Conservation (phyloP, 2,113 vertebrate species). For the Ammospiza nelsoni region DNA sequence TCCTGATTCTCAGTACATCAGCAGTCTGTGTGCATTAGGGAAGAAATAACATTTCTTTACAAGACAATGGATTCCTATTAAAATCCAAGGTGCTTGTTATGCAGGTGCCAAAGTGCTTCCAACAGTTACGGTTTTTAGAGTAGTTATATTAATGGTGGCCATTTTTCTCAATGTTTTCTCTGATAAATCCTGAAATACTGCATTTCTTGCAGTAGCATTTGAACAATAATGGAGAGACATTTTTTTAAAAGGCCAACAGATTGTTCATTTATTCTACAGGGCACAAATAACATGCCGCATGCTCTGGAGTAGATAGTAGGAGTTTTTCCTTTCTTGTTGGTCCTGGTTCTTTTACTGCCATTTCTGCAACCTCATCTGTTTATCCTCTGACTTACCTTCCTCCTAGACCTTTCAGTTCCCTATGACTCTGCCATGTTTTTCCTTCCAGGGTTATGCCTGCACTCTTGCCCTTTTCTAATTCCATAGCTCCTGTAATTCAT, state of each 20-base stretch:
- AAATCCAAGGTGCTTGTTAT: neutral
- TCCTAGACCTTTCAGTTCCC: neutral
- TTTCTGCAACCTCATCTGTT: neutral
- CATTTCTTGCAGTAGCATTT: neutral
- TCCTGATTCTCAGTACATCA: constrained; percentile 7
- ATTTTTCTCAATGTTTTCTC: neutral
- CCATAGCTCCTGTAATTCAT: neutral
- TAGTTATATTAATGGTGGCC: neutral
- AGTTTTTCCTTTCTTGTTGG: neutral
- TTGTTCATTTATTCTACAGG: neutral
- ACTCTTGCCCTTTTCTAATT: neutral
- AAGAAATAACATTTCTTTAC: neutral
- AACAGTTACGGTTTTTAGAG: neutral
- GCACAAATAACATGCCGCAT: neutral
- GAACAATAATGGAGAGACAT: neutral
- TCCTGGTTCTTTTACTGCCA: neutral
- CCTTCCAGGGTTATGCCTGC: neutral
- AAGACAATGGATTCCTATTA: neutral
- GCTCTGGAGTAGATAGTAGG: neutral
- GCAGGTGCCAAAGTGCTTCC: neutral
- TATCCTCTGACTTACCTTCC: neutral
- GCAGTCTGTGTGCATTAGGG: neutral
- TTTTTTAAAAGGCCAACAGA: neutral
- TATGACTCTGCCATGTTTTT: neutral
- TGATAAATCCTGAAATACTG: neutral